Base-by-base conservation (phyloP, 2,113 vertebrate genomes). In the Cheilinus undulatus region DNA sequence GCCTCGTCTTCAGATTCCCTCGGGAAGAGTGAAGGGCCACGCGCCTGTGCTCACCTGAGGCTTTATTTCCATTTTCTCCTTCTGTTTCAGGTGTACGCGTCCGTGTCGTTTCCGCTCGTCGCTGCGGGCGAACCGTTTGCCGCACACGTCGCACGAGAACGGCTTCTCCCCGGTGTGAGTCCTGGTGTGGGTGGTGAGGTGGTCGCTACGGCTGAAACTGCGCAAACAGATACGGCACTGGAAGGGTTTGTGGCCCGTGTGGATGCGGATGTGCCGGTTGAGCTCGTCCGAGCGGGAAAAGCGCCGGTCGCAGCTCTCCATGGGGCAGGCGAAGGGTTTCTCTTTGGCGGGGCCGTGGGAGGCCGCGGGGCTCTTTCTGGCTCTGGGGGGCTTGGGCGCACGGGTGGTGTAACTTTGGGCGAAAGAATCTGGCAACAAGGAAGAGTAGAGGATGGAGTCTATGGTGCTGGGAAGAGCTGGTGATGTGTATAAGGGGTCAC, bases 81-180 rank as follows among this genome's bases (percentile, higher is more conserved):
- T 98, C 91, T 99, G 97, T 89, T 98, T 98, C 58, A 95, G 93
- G 88, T 99, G 97, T 58, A 99, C 97, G 12, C 98, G 97, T 76
- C 97, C 95, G 88, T 99, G 97, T 4, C 97, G 89, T 38, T 99
- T 99, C 85, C 98, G 95, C 83, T 99, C 97, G 36, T 99, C 97
- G 68, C 94, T 95, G 57, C 97, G 89, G 80, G 97, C 97, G 23
- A 99, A 99, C 63, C 97, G 93, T 77, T 97, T 96, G 79, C 97
- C 97, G 61, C 97, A 99, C 54, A 96, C 95, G 78, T 99, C 97
- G 62, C 97, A 99, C 56, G 97, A 97, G 57, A 98, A 99, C 54
- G 97, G 97, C 80, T 99, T 99, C 92, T 99, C 97, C 0, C 97
- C 97, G 0, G 97, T 99, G 94, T 99, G 97, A 67, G 97, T 99